Evolutionary conservation across 2,888 invertebrate genomes (phyloP).

Genomic region (Heterodera filipjevi): DNA sequence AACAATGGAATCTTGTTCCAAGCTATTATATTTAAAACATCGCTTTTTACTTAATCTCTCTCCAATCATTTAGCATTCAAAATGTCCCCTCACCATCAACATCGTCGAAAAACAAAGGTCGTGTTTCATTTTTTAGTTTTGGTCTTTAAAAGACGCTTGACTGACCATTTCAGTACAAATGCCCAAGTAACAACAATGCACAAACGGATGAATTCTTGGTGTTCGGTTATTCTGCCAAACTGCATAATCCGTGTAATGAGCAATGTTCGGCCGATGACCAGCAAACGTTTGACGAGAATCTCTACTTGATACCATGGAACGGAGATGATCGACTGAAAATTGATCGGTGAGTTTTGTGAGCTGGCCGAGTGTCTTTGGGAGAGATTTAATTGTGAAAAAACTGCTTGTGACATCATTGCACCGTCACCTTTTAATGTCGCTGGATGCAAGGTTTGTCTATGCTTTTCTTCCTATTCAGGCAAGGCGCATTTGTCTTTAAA

Average conservation of each 20-base stretch:
- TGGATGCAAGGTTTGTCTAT: not conserved
- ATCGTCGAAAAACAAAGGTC: conserved; percentile 39
- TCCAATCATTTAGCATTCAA: not conserved
- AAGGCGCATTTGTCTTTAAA: not conserved
- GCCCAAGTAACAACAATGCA: not conserved
- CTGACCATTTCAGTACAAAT: not conserved
- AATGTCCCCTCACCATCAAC: not conserved
- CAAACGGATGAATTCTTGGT: conserved; percentile 47
- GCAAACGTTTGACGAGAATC: conserved; percentile 41
- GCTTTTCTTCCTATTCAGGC: not conserved
- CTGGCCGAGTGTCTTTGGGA: not conserved
- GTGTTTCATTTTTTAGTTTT: too few species aligned
- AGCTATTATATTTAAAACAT: too few species aligned
- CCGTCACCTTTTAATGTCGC: not conserved
- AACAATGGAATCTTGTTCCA: not conserved
- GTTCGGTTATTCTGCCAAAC: conserved; percentile 54
- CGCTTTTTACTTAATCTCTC: too few species aligned
- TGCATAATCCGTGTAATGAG: conserved; percentile 47
- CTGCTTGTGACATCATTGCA: not conserved
- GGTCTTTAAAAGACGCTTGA: too few species aligned
- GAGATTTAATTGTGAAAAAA: not conserved
- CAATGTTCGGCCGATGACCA: not conserved
- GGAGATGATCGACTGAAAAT: conserved; percentile 48
- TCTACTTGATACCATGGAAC: conserved; percentile 53
- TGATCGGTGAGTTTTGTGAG: conserved; percentile 39